These are phyloP conservation scores for Samia ricini DNA, from an alignment of 1,140 invertebrate genomes.

Conservation along the genomic window DNA sequence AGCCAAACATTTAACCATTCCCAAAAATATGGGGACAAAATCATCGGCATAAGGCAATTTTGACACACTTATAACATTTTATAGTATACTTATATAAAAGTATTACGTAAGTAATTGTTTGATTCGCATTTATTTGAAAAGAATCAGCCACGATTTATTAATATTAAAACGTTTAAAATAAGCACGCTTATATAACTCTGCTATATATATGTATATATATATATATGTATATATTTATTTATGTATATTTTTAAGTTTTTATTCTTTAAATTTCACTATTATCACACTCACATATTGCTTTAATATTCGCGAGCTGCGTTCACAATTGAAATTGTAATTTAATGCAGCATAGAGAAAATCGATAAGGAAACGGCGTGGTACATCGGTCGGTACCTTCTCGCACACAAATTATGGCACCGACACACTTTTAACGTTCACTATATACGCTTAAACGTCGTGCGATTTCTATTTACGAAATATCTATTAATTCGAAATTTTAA, in stretches of 20 bases:
- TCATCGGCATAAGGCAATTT: constrained; percentile 52
- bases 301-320: constrained; percentile 61
- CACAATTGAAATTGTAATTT: constrained; percentile 69
- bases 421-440: constrained; percentile 42
- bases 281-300: constrained; percentile 44
- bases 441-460: constrained; percentile 7
- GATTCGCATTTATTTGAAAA: neutral
- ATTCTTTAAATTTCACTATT: neutral
- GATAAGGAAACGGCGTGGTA: constrained; percentile 67
- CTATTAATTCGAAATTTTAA: no score
- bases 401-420: constrained; percentile 41
- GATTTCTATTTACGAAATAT: no score
- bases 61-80: constrained; percentile 1
- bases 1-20: constrained; percentile 72
- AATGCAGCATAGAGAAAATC: constrained; percentile 75
- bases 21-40: constrained; percentile 61
- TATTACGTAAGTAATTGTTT: neutral
- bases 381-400: constrained; percentile 36
- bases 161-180: neutral
- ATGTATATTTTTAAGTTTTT: neutral
- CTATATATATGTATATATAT: no score
- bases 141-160: neutral
- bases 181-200: neutral
- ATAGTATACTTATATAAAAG: constrained; percentile 1
- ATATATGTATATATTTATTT: no score